Conservation (phyloP, 2,888 invertebrate genomes). For the Morpho helenor region DNA sequence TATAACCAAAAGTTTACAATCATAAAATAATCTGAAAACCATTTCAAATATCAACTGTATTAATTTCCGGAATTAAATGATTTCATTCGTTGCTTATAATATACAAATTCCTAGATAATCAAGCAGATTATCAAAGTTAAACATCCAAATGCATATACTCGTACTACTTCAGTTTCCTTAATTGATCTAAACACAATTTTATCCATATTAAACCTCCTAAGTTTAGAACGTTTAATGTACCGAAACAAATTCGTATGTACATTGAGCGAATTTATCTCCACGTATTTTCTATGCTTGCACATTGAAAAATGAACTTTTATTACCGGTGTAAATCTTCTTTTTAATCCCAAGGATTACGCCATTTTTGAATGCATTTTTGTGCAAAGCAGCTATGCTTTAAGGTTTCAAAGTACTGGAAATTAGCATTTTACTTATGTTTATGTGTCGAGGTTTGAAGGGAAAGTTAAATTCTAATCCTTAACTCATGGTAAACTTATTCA, state of each 20-base stretch:
- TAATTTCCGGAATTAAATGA: too few relatives aligned
- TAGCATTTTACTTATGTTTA: too few relatives aligned
- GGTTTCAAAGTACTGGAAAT: background rate
- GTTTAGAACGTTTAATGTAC: constrained; percentile 8
- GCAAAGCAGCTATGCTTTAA: constrained; percentile 2
- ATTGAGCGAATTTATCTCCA: constrained; percentile 11
- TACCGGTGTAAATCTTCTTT: constrained; percentile 10
- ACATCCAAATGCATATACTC: too few relatives aligned
- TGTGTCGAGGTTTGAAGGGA: too few relatives aligned
- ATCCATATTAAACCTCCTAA: constrained; percentile 4
- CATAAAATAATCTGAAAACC: too few relatives aligned
- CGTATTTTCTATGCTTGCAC: constrained; percentile 13
- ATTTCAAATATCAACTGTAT: too few relatives aligned
- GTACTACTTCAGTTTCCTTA: background rate
- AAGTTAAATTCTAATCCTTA: too few relatives aligned
- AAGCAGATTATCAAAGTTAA: too few relatives aligned
- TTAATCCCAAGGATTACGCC: constrained; percentile 5
- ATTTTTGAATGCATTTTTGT: background rate
- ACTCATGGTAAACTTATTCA: too few relatives aligned
- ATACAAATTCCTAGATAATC: too few relatives aligned
- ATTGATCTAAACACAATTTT: constrained; percentile 4
- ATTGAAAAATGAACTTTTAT: constrained; percentile 25
- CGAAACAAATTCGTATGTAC: constrained; percentile 10
- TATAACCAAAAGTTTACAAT: too few relatives aligned
- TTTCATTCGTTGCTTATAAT: too few relatives aligned